These are phyloP conservation scores for Zoanthus gigantus DNA, from an alignment of 92 coral and sea anemone species.

Conservation along the genomic window DNA sequence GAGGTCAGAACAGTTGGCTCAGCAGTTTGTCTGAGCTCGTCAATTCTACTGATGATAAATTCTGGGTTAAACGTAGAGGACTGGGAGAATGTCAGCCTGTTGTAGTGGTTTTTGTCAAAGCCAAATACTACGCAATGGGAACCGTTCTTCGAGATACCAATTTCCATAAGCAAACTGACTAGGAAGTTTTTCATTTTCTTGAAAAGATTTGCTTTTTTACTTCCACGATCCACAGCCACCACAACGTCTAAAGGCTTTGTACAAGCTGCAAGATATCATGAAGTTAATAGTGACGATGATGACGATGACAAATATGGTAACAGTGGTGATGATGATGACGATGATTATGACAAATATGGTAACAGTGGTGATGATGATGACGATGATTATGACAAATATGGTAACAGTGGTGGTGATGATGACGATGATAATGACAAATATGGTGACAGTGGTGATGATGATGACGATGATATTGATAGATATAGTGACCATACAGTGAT, in stretches of 20 bases:
- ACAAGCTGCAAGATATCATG: conserved; percentile 42
- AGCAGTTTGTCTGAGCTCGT: conserved; percentile 4
- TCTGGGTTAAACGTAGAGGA: conserved; percentile 1
- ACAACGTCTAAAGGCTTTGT: conserved; percentile 46
- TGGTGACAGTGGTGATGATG: no score
- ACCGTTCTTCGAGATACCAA: conserved; percentile 36
- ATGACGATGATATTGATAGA: no score
- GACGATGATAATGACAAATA: no score
- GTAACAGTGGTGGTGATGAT: no score
- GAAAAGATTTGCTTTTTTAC: conserved; percentile 14
- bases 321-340: no score
- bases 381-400: no score
- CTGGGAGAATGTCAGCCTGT: conserved; percentile 15
- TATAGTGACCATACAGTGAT: no score
- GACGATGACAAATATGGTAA: no score
- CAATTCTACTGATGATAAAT: conserved; percentile 41
- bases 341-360: no score
- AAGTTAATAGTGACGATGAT: background rate
- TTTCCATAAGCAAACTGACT: background rate
- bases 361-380: no score
- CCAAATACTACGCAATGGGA: conserved; percentile 55
- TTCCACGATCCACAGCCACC: conserved; percentile 63
- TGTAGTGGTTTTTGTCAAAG: conserved; percentile 41
- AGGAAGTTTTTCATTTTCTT: conserved; percentile 44
- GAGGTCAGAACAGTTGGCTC: conserved; percentile 45